Conservation (phyloP, 2,888 invertebrate species). For the Drosophila mimica region DNA sequence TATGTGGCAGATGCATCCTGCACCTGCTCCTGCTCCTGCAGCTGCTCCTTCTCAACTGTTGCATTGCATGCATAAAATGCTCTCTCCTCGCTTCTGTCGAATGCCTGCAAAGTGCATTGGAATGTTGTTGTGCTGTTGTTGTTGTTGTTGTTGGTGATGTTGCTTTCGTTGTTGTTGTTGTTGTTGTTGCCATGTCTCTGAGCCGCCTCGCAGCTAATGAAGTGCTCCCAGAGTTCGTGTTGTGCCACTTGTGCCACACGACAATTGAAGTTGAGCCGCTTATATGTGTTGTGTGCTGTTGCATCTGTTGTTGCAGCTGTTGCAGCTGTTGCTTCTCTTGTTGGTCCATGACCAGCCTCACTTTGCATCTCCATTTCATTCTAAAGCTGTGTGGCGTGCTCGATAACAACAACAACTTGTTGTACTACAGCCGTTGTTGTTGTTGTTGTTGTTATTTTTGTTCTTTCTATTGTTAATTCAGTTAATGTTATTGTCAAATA, state of each 20-base stretch:
- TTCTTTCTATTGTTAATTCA: neutral
- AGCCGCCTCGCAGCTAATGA: conserved; percentile 70
- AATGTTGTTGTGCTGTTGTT: conserved; percentile 68
- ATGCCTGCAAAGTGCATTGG: conserved; percentile 81
- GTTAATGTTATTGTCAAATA: conserved; percentile 4
- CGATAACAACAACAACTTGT: conserved; percentile 51
- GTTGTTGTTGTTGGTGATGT: conserved; percentile 29
- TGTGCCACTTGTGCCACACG: conserved; percentile 68
- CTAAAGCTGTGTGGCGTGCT: conserved; percentile 81
- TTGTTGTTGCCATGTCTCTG: conserved; percentile 10
- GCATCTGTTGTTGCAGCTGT: conserved; percentile 20
- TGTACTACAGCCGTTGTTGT: conserved; percentile 22
- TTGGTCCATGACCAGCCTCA: conserved; percentile 83
- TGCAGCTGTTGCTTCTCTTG: conserved; percentile 39
- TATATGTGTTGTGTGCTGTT: conserved; percentile 32
- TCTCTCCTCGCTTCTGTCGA: conserved; percentile 60
- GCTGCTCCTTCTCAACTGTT: conserved; percentile 14
- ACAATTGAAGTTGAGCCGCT: conserved; percentile 66
- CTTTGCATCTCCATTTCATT: conserved; percentile 85
- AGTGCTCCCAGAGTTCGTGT: conserved; percentile 72
- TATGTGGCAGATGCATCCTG: conserved; percentile 13
- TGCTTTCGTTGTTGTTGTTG: conserved; percentile 17
- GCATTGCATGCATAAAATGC: conserved; percentile 69
- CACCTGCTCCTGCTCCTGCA: conserved; percentile 14
- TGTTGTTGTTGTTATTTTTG: neutral